Conservation (phyloP, 1,140 invertebrate species). For the Whitmania pigra region DNA sequence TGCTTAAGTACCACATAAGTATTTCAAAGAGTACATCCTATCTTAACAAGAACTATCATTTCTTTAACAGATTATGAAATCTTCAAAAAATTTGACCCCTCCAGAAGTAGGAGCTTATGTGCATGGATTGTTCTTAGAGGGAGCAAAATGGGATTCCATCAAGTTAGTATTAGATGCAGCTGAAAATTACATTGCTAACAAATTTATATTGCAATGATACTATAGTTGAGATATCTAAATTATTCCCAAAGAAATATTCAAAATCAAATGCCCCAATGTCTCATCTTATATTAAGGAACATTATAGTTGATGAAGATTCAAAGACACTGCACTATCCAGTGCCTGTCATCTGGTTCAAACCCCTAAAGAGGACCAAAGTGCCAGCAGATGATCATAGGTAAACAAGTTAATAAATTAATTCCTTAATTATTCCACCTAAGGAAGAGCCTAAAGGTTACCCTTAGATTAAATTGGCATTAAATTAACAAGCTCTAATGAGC, state of each 20-base stretch:
- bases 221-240: not conserved
- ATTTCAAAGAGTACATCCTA: conserved; percentile 35
- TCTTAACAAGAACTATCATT: not conserved
- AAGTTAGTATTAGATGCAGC: not conserved
- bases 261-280: too few relatives aligned
- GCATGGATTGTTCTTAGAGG: conserved; percentile 40
- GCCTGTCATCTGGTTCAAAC: conserved; percentile 40
- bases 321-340: conserved; percentile 38
- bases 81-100: conserved; percentile 23
- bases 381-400: not conserved
- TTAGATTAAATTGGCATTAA: not conserved
- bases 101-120: conserved; percentile 41
- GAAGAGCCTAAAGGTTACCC: not conserved
- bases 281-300: conserved; percentile 25
- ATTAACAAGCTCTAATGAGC: not conserved
- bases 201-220: not conserved
- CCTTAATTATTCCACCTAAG: not conserved
- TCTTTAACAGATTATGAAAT: not conserved
- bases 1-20: conserved; percentile 25
- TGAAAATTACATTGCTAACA: not conserved
- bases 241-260: too few relatives aligned
- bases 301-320: conserved; percentile 37
- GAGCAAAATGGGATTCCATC: conserved; percentile 37
- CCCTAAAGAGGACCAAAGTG: conserved; percentile 31
- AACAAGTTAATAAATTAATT: not conserved